Conservation (phyloP, 2,888 invertebrate genomes). For the Pogonocherus hispidulus region DNA sequence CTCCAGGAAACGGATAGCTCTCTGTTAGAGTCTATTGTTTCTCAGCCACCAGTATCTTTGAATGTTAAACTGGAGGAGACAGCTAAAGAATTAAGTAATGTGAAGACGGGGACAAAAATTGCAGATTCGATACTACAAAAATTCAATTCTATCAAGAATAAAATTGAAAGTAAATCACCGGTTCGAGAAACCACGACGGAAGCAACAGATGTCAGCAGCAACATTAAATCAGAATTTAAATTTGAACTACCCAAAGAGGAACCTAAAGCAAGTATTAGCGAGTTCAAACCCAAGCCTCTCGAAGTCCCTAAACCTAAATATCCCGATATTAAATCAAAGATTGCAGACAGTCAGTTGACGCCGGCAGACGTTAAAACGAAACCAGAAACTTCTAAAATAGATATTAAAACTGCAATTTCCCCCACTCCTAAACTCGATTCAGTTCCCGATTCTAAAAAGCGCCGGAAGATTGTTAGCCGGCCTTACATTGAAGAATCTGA, state of each 20-base stretch:
- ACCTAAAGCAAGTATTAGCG: slow-evolving; percentile 32
- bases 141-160: slow-evolving; percentile 63
- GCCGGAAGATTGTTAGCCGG: slow-evolving; percentile 65
- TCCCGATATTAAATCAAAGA: slow-evolving; percentile 19
- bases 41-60: slow-evolving; percentile 53
- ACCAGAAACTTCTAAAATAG: slow-evolving; percentile 5
- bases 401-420: slow-evolving; percentile 51
- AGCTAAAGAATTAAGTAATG: slow-evolving; percentile 61
- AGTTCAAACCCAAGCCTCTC: slow-evolving; percentile 31
- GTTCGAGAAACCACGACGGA: slow-evolving; percentile 57
- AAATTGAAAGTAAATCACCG: slow-evolving; percentile 52
- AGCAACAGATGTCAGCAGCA: slow-evolving; percentile 31
- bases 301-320: slow-evolving; percentile 29
- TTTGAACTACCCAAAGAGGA: slow-evolving; percentile 37
- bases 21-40: slow-evolving; percentile 63
- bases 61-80: slow-evolving; percentile 62
- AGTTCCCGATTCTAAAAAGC: slow-evolving; percentile 56
- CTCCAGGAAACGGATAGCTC: slow-evolving; percentile 66
- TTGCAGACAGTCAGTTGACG: slow-evolving; percentile 10
- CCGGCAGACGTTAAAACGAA: slow-evolving; percentile 21
- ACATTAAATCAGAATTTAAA: slow-evolving; percentile 33
- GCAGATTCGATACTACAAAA: slow-evolving; percentile 67
- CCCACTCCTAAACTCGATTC: slow-evolving; percentile 37
- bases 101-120: slow-evolving; percentile 66
- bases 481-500: slow-evolving; percentile 74